Conservation (phyloP, 2,888 invertebrate genomes). For the Caenorhabditis sp. region DNA sequence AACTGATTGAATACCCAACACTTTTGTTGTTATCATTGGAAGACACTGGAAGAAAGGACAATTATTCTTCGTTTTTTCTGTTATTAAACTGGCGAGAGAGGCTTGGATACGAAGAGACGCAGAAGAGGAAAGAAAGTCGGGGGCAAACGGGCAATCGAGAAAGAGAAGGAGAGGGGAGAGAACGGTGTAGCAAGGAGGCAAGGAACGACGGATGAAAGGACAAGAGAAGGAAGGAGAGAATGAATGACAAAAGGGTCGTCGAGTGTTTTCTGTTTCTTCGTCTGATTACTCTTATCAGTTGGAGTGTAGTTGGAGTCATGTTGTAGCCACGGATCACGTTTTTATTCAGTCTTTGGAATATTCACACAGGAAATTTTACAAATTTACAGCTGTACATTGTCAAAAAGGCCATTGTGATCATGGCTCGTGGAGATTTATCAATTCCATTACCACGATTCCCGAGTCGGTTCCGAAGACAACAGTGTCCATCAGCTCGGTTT, state of each 20-base stretch:
- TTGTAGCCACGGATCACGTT: background rate
- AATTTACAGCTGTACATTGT: background rate
- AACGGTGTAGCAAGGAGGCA: background rate
- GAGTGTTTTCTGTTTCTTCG: background rate
- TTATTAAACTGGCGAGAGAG: conserved; percentile 5
- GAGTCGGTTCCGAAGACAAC: background rate
- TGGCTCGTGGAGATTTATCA: too few relatives aligned
- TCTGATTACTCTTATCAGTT: background rate
- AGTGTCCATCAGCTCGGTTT: background rate
- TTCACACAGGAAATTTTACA: too few relatives aligned
- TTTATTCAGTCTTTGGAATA: background rate
- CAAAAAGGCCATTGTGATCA: too few relatives aligned
- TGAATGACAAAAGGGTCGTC: background rate
- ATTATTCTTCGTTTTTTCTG: too few relatives aligned
- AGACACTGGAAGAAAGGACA: conserved; percentile 14
- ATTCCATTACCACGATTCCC: background rate
- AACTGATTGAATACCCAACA: conserved; percentile 8
- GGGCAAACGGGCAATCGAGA: background rate
- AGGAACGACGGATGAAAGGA: background rate
- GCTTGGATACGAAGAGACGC: background rate
- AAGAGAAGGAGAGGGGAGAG: background rate
- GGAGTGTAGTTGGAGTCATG: background rate
- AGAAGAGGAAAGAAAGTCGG: background rate
- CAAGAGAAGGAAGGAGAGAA: background rate
- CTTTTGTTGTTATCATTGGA: conserved; percentile 41